Conservation (phyloP, 2,797 vertebrate genomes). For the Pitangus sulphuratus region DNA sequence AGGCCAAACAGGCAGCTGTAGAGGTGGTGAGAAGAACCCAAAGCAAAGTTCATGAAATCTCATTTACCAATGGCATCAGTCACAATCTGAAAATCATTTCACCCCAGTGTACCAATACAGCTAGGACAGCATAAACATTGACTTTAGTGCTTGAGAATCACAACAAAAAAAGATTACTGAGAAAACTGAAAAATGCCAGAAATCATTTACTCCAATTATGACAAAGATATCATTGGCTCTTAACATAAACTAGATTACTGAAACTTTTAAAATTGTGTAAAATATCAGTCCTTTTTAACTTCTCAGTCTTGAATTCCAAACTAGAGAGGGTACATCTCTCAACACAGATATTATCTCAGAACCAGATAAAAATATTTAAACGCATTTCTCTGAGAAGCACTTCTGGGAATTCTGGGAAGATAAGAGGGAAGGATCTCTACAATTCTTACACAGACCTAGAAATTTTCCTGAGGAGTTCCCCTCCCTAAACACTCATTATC, state of each 20-base stretch:
- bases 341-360: background rate
- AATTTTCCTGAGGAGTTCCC: background rate
- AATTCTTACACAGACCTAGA: background rate
- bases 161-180: background rate
- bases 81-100: background rate
- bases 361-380: background rate
- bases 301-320: background rate
- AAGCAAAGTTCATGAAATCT: background rate
- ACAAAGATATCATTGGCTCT: background rate
- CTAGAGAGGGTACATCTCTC: background rate
- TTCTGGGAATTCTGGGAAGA: background rate
- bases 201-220: background rate
- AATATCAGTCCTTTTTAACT: background rate
- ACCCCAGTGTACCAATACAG: background rate
- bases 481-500: background rate
- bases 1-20: constrained; percentile 14
- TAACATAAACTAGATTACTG: background rate
- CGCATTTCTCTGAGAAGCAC: background rate
- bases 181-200: background rate
- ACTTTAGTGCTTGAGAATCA: background rate
- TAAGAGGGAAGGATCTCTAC: background rate
- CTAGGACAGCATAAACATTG: background rate
- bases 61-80: background rate
- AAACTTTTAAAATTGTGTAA: background rate
- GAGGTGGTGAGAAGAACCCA: background rate